These are phyloP conservation scores for Galago senegalensis DNA, from an alignment of 2,797 vertebrate species.

Conservation along the genomic window DNA sequence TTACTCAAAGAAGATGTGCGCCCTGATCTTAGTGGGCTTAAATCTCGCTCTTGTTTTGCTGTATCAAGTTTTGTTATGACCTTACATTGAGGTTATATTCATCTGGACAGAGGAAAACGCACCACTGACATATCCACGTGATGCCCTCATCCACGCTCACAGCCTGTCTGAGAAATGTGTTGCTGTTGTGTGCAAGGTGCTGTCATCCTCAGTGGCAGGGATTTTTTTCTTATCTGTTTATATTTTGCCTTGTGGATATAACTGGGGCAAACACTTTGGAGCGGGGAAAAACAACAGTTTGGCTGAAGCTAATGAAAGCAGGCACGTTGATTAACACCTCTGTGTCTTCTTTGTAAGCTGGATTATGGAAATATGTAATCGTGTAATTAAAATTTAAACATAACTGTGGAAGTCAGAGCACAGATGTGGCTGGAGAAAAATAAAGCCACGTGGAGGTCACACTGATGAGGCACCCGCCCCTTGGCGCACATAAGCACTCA, in stretches of 20 bases:
- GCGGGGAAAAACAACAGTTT: neutral
- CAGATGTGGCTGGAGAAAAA: neutral
- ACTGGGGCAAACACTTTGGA: slow-evolving; percentile 30
- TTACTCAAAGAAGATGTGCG: neutral
- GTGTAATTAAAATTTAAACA: slow-evolving; percentile 31
- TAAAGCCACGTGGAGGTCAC: neutral
- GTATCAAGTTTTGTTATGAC: neutral
- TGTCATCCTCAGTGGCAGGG: neutral
- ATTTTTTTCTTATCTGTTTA: neutral
- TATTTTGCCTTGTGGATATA: slow-evolving; percentile 22
- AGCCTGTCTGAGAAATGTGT: neutral
- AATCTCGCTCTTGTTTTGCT: slow-evolving; percentile 9
- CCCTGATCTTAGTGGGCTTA: neutral
- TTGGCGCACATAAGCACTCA: neutral
- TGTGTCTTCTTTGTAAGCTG: neutral
- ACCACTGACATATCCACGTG: neutral
- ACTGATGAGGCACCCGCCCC: neutral
- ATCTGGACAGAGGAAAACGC: neutral
- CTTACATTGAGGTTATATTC: neutral
- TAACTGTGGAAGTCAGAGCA: neutral
- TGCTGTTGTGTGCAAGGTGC: neutral
- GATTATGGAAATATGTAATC: neutral
- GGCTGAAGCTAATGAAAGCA: neutral
- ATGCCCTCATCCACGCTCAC: neutral
- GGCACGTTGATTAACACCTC: neutral